Conservation (phyloP, 1,140 invertebrate genomes). For the Mamestra configurata region DNA sequence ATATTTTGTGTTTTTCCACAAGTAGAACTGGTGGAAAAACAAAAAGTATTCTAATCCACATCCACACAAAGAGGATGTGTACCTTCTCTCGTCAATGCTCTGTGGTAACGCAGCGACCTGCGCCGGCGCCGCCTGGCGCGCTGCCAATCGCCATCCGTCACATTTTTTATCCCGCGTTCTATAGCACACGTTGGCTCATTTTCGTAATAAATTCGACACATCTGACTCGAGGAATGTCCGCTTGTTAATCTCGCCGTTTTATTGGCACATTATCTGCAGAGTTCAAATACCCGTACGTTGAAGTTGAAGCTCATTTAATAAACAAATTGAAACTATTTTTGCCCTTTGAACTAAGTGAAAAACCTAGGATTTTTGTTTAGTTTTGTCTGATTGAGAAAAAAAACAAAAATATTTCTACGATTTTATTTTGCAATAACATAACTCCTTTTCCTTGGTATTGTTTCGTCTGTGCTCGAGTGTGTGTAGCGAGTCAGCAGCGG, state of each 20-base stretch:
- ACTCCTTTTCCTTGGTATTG: neutral
- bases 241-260: conserved; percentile 19
- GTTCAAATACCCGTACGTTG: neutral
- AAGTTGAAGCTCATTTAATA: neutral
- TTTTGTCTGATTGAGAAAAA: neutral
- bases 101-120: no score
- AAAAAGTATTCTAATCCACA: no score
- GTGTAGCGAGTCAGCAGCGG: neutral
- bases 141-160: conserved; percentile 47
- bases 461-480: neutral
- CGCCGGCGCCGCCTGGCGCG: conserved; percentile 35
- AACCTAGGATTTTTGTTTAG: no score
- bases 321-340: no score
- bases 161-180: conserved; percentile 36
- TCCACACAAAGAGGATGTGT: no score
- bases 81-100: neutral
- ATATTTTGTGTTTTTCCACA: no score
- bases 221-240: conserved; percentile 31
- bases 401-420: neutral
- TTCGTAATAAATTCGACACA: conserved; percentile 51
- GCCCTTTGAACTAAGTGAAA: no score
- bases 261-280: neutral
- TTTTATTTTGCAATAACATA: conserved; percentile 12
- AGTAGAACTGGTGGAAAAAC: neutral
- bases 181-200: conserved; percentile 42